phyloP scores from a whole-genome alignment of 64 coral and sea anemone species.

The Pocillopora verrucosa region DNA sequence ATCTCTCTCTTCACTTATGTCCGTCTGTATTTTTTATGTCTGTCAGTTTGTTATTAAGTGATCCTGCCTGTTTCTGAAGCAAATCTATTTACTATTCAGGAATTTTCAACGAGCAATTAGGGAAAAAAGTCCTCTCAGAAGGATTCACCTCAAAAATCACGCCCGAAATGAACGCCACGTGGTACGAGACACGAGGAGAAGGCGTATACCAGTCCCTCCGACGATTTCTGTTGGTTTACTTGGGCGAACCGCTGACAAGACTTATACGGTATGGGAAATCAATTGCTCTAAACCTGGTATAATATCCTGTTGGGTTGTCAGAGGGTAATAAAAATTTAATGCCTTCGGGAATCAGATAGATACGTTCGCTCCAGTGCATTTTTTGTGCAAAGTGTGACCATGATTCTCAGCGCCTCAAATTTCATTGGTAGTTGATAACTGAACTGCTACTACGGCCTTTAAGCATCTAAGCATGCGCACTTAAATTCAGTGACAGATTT shows the following conservation, averaged over 20 bases:
- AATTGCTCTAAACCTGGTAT: not conserved
- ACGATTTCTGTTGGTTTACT: slow-evolving; percentile 23
- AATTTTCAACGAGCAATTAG: slow-evolving; percentile 1
- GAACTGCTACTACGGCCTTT: no score
- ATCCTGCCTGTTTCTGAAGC: not conserved
- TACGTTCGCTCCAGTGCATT: not conserved
- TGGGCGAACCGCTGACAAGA: slow-evolving; percentile 20
- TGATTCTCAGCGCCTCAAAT: not conserved
- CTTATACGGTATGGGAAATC: not conserved
- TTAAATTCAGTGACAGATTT: not conserved
- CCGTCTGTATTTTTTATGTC: no score
- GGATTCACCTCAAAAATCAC: slow-evolving; percentile 19
- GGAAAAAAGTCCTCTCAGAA: not conserved
- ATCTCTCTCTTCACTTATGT: no score
- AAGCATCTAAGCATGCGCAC: not conserved
- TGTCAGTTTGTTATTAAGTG: no score
- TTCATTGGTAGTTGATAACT: no score
- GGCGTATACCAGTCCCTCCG: not conserved
- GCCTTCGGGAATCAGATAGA: no score
- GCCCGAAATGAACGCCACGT: slow-evolving; percentile 16
- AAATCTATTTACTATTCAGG: not conserved
- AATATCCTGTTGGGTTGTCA: not conserved
- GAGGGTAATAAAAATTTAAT: no score
- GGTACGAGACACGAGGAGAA: slow-evolving; percentile 23
- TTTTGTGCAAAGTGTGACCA: no score